phyloP scores from a whole-genome alignment of 2,888 invertebrate genomes.

The Onthophagus sagittarius region DNA sequence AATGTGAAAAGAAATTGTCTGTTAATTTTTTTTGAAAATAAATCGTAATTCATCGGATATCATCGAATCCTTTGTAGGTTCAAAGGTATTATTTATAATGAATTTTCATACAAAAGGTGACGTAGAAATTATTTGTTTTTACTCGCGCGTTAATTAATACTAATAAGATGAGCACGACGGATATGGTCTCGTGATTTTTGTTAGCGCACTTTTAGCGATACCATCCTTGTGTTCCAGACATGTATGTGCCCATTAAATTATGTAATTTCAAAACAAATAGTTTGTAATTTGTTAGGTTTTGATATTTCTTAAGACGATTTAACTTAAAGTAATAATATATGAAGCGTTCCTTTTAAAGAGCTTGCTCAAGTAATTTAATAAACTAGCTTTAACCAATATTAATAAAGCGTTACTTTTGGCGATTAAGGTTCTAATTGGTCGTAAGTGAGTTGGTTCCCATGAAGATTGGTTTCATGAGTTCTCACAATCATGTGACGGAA shows the following conservation, averaged over 20 bases:
- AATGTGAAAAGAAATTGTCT: not conserved
- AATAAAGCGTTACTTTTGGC: not conserved
- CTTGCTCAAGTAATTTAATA: too few species aligned
- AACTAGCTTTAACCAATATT: not conserved
- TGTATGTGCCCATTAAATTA: not conserved
- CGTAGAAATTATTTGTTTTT: not conserved
- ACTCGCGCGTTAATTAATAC: not conserved
- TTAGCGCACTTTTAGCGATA: not conserved
- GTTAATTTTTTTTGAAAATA: too few species aligned
- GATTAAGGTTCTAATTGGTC: not conserved
- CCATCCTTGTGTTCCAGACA: not conserved
- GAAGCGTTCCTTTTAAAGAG: too few species aligned
- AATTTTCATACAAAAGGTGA: not conserved
- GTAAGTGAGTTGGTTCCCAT: not conserved
- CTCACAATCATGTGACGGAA: not conserved
- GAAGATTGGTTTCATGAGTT: not conserved
- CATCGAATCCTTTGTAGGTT: not conserved
- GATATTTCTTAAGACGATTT: not conserved
- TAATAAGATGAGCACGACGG: not conserved
- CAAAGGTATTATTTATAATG: not conserved
- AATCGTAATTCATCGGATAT: too few species aligned
- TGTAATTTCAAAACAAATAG: not conserved
- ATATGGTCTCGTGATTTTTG: not conserved
- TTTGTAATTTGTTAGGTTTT: not conserved
- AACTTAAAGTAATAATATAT: too few species aligned